phyloP scores from a whole-genome alignment of 2,113 vertebrate genomes.

The Mormyrus iriodes region DNA sequence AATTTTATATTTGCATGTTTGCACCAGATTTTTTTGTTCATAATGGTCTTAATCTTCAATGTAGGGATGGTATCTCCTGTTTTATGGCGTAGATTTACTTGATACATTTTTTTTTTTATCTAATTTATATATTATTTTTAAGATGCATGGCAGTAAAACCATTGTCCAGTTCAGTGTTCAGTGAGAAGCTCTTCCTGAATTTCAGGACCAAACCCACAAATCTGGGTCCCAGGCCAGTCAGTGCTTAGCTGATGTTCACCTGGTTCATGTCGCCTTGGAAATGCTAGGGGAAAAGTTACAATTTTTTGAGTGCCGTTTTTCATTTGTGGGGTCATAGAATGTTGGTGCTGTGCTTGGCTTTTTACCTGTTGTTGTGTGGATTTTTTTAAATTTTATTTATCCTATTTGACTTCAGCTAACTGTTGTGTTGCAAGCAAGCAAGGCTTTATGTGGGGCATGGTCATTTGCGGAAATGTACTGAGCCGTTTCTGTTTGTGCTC shows the following conservation, averaged over 20 bases:
- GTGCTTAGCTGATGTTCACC: not conserved
- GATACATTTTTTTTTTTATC: no score
- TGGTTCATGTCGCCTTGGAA: not conserved
- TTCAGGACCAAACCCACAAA: not conserved
- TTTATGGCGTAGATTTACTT: no score
- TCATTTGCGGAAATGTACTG: not conserved
- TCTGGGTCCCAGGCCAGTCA: not conserved
- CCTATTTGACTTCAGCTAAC: not conserved
- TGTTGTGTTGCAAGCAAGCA: no score
- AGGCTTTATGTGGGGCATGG: not conserved
- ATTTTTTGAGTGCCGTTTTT: not conserved
- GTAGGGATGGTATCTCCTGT: no score
- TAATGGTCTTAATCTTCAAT: no score
- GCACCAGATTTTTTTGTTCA: no score
- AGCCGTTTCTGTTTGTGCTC: not conserved
- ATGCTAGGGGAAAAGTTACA: not conserved
- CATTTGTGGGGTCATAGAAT: not conserved
- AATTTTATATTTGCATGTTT: no score
- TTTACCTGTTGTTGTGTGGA: not conserved
- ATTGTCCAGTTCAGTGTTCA: not conserved
- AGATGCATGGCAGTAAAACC: no score
- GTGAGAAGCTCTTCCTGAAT: not conserved
- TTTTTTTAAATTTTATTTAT: not conserved
- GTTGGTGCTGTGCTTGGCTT: not conserved
- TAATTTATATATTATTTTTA: no score